A percentile compares a stretch with the other conserved stretches of the same genome.
These are phyloP conservation scores for Istiophorus platypterus DNA, from an alignment of 2,113 vertebrate species.

Conservation along the genomic window DNA sequence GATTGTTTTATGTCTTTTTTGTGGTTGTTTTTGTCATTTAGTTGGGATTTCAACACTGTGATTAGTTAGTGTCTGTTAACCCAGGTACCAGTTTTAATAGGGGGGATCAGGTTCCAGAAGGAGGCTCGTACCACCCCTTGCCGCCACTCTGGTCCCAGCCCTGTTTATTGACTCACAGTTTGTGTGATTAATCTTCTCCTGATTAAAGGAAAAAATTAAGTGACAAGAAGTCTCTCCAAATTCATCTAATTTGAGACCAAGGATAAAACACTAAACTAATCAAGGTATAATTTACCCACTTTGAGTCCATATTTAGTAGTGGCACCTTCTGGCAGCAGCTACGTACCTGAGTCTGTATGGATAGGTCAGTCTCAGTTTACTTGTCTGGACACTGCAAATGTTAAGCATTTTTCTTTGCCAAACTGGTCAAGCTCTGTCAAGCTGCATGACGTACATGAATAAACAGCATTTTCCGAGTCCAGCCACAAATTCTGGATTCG, in stretches of 20 bases:
- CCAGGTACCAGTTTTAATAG: too few relatives aligned
- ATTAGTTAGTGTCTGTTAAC: too few relatives aligned
- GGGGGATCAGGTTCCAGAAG: neutral
- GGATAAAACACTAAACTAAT: slow-evolving; percentile 45
- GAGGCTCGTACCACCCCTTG: neutral
- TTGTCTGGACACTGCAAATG: slow-evolving; percentile 32
- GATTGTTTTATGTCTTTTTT: too few relatives aligned
- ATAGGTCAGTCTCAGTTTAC: slow-evolving; percentile 24
- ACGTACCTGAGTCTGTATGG: neutral
- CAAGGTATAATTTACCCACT: slow-evolving; percentile 43
- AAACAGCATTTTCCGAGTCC: slow-evolving; percentile 29
- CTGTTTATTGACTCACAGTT: slow-evolving; percentile 29
- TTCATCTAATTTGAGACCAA: slow-evolving; percentile 31
- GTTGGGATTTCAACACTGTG: too few relatives aligned
- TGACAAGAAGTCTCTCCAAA: slow-evolving; percentile 35
- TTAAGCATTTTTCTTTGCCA: slow-evolving; percentile 39
- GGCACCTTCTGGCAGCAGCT: slow-evolving; percentile 31
- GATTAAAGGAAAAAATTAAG: slow-evolving; percentile 24
- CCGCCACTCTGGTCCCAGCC: too few relatives aligned
- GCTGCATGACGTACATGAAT: slow-evolving; percentile 6
- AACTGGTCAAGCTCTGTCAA: slow-evolving; percentile 27
- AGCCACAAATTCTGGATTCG: slow-evolving; percentile 37
- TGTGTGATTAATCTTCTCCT: slow-evolving; percentile 44
- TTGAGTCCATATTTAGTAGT: slow-evolving; percentile 29
- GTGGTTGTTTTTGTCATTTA: too few relatives aligned